These are phyloP conservation scores for Phalacrocorax aristotelis DNA, from an alignment of 2,113 vertebrate genomes.

Conservation along the genomic window DNA sequence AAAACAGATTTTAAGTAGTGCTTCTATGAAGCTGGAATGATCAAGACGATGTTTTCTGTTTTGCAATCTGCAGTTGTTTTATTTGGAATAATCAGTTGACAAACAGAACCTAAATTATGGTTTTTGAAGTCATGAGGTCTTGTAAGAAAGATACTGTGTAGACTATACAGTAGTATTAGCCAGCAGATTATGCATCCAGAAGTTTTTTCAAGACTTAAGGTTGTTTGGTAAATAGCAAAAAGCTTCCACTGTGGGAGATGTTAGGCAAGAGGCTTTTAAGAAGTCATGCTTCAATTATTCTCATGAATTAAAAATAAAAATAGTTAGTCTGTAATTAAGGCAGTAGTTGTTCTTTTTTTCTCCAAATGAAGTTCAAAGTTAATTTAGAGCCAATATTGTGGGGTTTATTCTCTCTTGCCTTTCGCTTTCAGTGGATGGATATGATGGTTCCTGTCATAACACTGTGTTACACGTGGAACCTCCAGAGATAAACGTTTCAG, in stretches of 20 bases:
- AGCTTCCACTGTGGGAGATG: not conserved
- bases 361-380: not conserved
- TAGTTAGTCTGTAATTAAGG: not conserved
- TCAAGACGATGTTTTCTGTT: not conserved
- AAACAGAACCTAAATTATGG: not conserved
- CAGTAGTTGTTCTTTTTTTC: not conserved
- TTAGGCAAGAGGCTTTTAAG: slow-evolving; percentile 22
- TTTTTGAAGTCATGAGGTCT: not conserved
- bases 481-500: not conserved
- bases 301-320: slow-evolving; percentile 37
- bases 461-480: not conserved
- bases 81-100: not conserved
- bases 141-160: not conserved
- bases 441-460: not conserved
- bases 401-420: not conserved
- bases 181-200: not conserved
- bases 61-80: not conserved
- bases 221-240: not conserved
- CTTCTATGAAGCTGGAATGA: not conserved
- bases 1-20: not conserved
- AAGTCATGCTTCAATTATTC: slow-evolving; percentile 50
- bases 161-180: not conserved
- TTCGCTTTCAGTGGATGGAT: not conserved
- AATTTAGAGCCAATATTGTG: not conserved
- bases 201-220: not conserved